Conservation (phyloP, 2,797 vertebrate genomes). For the Alauda arvensis region DNA sequence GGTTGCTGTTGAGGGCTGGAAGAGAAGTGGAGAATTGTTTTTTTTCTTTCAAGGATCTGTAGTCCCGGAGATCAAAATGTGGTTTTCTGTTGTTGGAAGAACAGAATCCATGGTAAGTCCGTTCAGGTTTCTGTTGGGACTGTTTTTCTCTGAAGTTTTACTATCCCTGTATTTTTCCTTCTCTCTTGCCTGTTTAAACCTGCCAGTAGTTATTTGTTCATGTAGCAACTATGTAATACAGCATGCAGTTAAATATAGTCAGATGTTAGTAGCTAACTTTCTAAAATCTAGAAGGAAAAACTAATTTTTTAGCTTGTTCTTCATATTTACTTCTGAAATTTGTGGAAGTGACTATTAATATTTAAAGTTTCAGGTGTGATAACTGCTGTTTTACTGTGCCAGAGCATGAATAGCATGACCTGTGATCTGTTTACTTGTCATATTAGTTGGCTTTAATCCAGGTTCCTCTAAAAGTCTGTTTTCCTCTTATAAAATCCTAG, state of each 20-base stretch:
- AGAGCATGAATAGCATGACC: conserved; percentile 54
- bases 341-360: conserved; percentile 38
- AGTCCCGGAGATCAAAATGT: conserved; percentile 75
- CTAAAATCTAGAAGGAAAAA: conserved; percentile 24
- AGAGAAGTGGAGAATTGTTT: conserved; percentile 55
- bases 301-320: conserved; percentile 34
- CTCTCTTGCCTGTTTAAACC: conserved; percentile 48
- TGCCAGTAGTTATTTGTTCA: conserved; percentile 39
- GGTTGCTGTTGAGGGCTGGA: conserved; percentile 43
- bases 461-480: conserved; percentile 16
- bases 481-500: not conserved
- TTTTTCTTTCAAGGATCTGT: conserved; percentile 56
- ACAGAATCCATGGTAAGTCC: conserved; percentile 81
- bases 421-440: conserved; percentile 13
- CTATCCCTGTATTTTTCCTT: conserved; percentile 28
- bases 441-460: conserved; percentile 26
- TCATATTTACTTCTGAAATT: not conserved
- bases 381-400: conserved; percentile 29
- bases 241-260: conserved; percentile 44
- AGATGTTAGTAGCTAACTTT: conserved; percentile 33
- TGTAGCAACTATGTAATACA: conserved; percentile 13
- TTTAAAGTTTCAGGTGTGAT: conserved; percentile 19
- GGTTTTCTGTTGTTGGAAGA: conserved; percentile 95
- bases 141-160: conserved; percentile 46
- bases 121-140: conserved; percentile 41